A percentile compares a stretch with the other conserved stretches of the same genome.
Evolutionary conservation across 2,888 invertebrate genomes (phyloP).

Genomic region (Operophtera brumata): DNA sequence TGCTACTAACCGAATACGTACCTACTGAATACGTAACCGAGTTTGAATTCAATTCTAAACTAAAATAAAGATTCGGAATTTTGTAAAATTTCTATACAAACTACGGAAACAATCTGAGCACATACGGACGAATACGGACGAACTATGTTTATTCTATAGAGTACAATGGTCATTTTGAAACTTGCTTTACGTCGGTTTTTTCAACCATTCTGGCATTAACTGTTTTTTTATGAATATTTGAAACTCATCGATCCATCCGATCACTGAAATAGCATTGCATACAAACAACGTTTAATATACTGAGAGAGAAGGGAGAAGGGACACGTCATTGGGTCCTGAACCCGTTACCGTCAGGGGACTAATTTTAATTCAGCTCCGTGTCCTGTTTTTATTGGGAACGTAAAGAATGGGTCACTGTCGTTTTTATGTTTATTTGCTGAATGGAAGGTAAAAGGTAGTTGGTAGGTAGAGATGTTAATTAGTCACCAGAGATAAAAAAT

Average conservation of each 20-base stretch:
- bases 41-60: no score
- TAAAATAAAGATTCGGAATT: no score
- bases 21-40: no score
- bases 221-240: not conserved
- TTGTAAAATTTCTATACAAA: no score
- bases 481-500: not conserved
- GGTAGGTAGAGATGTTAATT: slow-evolving; percentile 1
- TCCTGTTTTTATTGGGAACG: slow-evolving; percentile 23
- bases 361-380: slow-evolving; percentile 24
- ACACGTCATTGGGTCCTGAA: slow-evolving; percentile 23
- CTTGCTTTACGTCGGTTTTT: no score
- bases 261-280: slow-evolving; percentile 12
- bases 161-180: no score
- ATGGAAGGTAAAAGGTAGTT: not conserved
- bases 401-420: slow-evolving; percentile 10
- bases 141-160: no score
- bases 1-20: no score
- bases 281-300: slow-evolving; percentile 11
- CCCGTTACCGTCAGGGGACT: slow-evolving; percentile 24
- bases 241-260: not conserved
- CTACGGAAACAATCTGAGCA: no score
- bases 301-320: not conserved
- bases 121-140: no score
- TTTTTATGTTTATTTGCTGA: slow-evolving; percentile 16
- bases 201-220: no score